Evolutionary conservation across 2,113 vertebrate species (phyloP), one percentile per base, ranked within the genome.

Genomic region (Aplodontia rufa): DNA sequence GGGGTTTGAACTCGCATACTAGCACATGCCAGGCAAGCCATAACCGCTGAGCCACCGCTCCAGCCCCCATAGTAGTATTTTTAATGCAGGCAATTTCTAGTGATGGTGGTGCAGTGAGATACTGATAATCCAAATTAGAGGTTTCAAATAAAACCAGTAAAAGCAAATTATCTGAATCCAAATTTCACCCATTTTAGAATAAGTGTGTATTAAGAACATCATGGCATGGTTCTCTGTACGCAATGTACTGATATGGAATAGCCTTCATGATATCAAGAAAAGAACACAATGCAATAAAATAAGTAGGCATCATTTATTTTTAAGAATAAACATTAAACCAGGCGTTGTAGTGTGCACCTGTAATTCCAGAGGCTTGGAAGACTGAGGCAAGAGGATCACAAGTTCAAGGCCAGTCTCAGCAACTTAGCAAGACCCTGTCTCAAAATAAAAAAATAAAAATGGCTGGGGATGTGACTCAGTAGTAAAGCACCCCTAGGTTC

Each of bases 111-210:
- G 14, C 60, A 90, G 28, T 37, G 13, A 87, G 42, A 66, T 68
- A 55, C 37, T 92, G 30, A 45, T 58, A 17, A 94, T 55, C 17
- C 51, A 87, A 87, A 83, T 55, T 55, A 82, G 45, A 51, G 16
- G 3, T 76, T 66, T 82, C 74, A 86, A 80, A 91, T 90, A 69
- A 96, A 64, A 94, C 81, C 17, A 58, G 45, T 58, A 80, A 91
- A 74, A 62, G n/a, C 68, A 64, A 94, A 88, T 84, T 93, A 45
- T 96, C 37, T 78, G 71, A 72, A 76, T 60, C 30, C 74, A 95
- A 85, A 96, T 51, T 51, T 91, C n/a, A 35, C 90, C 84, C 80
- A 88, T 93, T 42, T 90, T 55, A 53, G 14, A 45, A 85, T 37
- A 42, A n/a, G 17, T 12, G 3, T 78, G 17, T 66, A 64, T 40